phyloP scores from a whole-genome alignment of 2,113 vertebrate genomes.

The Corvus cornix region DNA sequence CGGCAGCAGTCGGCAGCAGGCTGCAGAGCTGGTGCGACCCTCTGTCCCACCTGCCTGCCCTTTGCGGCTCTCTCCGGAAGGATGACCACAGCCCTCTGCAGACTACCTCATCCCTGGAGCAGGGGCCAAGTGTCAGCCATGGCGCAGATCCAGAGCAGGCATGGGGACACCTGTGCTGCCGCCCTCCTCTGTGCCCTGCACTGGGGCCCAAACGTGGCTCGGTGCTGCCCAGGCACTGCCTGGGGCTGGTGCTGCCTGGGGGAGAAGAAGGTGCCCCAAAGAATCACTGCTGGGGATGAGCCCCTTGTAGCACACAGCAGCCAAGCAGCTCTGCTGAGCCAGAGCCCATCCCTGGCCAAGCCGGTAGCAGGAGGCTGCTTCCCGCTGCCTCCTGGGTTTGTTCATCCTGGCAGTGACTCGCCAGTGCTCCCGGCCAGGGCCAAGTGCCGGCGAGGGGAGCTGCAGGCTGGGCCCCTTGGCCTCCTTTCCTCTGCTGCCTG shows the following conservation, averaged over 20 bases:
- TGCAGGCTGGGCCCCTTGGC: neutral
- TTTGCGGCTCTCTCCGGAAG: neutral
- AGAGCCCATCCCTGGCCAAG: neutral
- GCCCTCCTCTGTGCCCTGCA: fast-evolving
- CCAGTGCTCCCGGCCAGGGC: neutral
- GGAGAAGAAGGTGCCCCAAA: neutral
- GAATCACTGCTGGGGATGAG: neutral
- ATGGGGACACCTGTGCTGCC: neutral
- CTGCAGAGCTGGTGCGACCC: neutral
- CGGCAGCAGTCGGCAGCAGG: neutral
- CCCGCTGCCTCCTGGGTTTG: neutral
- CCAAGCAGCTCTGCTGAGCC: neutral
- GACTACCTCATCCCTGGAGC: slow-evolving; percentile 8
- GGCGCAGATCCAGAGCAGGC: neutral
- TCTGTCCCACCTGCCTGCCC: neutral
- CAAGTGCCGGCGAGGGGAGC: neutral
- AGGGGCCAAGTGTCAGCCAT: neutral
- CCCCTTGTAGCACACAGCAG: neutral
- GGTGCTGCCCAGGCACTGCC: neutral
- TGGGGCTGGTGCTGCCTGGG: neutral
- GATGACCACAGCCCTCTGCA: neutral
- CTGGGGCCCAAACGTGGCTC: fast-evolving
- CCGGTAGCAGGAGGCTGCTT: neutral
- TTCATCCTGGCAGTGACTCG: neutral
- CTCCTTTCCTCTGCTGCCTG: neutral